These are phyloP conservation scores for Luidia sarsii DNA, from an alignment of 53 echinoderm and acorn worm genomes.

Conservation along the genomic window DNA sequence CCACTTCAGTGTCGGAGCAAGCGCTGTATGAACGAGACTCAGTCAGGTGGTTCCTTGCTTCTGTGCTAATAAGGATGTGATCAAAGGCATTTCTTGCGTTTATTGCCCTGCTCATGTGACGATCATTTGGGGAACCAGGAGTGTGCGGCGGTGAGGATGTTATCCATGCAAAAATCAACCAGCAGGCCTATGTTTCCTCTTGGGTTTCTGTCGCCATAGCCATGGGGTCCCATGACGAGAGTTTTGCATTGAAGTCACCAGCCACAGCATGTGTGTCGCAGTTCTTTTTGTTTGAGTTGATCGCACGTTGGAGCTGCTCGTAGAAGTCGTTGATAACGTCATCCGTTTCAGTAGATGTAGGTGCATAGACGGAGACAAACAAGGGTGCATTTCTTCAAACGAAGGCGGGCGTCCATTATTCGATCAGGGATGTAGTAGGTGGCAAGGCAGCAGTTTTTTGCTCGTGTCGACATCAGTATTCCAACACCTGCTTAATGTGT, in stretches of 20 bases:
- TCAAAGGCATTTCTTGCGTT: slow-evolving; percentile 49
- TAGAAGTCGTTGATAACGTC: slow-evolving; percentile 26
- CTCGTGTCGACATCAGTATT: background rate
- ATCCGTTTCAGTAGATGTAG: slow-evolving; percentile 25
- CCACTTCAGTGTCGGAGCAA: slow-evolving; percentile 37
- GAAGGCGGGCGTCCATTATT: slow-evolving; percentile 28
- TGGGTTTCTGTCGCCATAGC: background rate
- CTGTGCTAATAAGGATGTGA: slow-evolving; percentile 28
- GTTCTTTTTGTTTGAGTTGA: slow-evolving; percentile 4
- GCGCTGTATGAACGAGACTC: slow-evolving; percentile 36
- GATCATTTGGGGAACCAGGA: slow-evolving; percentile 33
- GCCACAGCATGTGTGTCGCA: slow-evolving; percentile 20
- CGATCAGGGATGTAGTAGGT: slow-evolving; percentile 14
- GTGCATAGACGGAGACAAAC: slow-evolving; percentile 33
- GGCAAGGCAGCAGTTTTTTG: background rate
- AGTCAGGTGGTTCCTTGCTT: slow-evolving; percentile 17
- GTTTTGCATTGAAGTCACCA: slow-evolving; percentile 51
- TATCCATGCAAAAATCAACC: slow-evolving; percentile 30
- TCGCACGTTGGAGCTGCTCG: slow-evolving; percentile 12
- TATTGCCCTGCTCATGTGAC: slow-evolving; percentile 18
- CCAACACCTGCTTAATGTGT: slow-evolving; percentile 29
- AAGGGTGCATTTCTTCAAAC: slow-evolving; percentile 11
- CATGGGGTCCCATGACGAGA: slow-evolving; percentile 26
- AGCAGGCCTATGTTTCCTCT: background rate
- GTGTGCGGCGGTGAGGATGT: slow-evolving; percentile 35